A percentile compares a stretch with the other conserved stretches of the same genome.
These are phyloP conservation scores for Electrophaes corylata DNA, from an alignment of 2,888 invertebrate species.

Conservation along the genomic window DNA sequence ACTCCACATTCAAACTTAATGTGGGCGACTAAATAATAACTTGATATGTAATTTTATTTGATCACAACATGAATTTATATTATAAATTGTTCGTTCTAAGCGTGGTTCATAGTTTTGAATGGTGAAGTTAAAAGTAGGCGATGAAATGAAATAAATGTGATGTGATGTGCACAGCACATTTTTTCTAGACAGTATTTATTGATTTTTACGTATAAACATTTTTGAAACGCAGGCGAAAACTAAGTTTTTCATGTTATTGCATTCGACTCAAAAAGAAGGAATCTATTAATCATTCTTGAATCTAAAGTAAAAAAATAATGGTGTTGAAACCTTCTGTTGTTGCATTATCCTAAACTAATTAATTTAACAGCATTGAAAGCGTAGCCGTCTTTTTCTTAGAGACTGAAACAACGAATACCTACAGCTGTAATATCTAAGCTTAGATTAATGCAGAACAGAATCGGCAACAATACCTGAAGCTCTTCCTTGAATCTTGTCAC, in stretches of 20 bases:
- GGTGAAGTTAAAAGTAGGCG: neutral
- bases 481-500: neutral
- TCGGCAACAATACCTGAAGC: no score
- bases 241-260: no score
- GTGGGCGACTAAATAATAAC: constrained; percentile 44
- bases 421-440: no score
- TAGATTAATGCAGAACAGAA: no score
- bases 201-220: no score
- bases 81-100: constrained; percentile 13
- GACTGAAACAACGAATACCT: no score
- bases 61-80: neutral
- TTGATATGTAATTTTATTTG: constrained; percentile 8
- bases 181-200: neutral
- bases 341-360: no score
- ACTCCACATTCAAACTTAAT: constrained; percentile 58
- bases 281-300: no score
- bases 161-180: neutral
- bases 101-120: neutral
- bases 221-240: no score
- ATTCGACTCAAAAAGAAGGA: no score
- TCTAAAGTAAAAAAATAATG: neutral
- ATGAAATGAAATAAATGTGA: neutral
- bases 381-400: no score
- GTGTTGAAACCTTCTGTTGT: neutral
- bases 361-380: no score